phyloP scores from a whole-genome alignment of 2,113 vertebrate species.

The Anhinga anhinga region DNA sequence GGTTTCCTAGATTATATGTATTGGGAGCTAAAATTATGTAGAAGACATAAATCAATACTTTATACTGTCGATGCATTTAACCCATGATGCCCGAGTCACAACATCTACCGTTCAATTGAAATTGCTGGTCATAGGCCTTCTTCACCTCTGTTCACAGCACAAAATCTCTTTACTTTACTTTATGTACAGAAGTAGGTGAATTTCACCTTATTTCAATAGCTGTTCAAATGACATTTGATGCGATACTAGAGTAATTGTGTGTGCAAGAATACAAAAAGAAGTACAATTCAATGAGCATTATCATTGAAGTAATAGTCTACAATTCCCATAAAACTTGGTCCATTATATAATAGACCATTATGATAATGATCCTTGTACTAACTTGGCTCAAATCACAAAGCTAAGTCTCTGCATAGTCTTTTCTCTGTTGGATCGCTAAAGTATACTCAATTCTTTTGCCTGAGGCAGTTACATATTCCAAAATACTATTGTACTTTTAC shows the following conservation, averaged over 20 bases:
- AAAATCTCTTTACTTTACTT: not conserved
- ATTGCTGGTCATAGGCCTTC: not conserved
- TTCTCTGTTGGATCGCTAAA: not conserved
- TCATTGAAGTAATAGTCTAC: not conserved
- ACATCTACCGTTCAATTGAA: not conserved
- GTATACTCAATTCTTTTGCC: not conserved
- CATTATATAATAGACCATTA: not conserved
- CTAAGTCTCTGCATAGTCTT: not conserved
- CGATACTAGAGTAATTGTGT: not conserved
- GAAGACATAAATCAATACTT: not conserved
- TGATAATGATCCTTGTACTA: not conserved
- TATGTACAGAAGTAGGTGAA: not conserved
- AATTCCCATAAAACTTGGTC: not conserved
- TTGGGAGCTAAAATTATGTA: not conserved
- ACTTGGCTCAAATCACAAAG: not conserved
- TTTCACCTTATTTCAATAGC: not conserved
- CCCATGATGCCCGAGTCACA: not conserved
- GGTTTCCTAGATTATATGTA: not conserved
- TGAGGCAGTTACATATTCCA: not conserved
- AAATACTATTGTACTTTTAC: not conserved
- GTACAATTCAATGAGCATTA: not conserved
- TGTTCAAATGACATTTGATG: not conserved
- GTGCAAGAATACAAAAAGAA: not conserved
- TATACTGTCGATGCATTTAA: not conserved
- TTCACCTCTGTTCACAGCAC: not conserved